phyloP scores from a whole-genome alignment of 2,113 vertebrate genomes.

The Onychorhynchus coronatus region DNA sequence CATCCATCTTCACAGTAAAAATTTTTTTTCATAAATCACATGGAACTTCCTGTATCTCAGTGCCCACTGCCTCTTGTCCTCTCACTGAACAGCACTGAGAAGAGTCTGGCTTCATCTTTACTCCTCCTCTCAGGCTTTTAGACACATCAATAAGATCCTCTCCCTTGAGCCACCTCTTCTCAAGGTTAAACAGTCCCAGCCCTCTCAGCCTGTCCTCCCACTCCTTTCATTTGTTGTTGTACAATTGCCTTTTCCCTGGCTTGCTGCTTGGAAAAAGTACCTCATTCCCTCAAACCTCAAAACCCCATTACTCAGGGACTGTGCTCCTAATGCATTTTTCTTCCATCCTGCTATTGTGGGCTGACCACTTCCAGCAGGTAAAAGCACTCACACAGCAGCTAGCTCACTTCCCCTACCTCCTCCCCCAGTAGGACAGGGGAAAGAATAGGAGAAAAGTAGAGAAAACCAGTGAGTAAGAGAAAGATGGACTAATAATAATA shows the following conservation, averaged over 20 bases:
- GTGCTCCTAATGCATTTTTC: not conserved
- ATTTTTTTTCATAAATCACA: not conserved
- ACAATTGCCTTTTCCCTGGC: not conserved
- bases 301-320: not conserved
- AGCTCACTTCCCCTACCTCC: not conserved
- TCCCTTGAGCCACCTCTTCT: not conserved
- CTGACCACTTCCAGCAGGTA: not conserved
- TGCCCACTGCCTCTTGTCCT: not conserved
- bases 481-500: not conserved
- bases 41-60: not conserved
- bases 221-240: not conserved
- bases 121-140: not conserved
- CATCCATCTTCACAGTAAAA: not conserved
- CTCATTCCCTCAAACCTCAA: not conserved
- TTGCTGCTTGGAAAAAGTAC: not conserved
- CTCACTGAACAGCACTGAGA: not conserved
- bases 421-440: not conserved
- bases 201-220: not conserved
- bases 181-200: not conserved
- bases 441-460: not conserved
- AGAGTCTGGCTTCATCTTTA: not conserved
- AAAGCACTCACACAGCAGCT: not conserved
- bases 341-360: not conserved
- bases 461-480: not conserved
- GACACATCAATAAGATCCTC: not conserved